Evolutionary conservation across 2,888 invertebrate species (phyloP).

Genomic region (Fragum fragum): DNA sequence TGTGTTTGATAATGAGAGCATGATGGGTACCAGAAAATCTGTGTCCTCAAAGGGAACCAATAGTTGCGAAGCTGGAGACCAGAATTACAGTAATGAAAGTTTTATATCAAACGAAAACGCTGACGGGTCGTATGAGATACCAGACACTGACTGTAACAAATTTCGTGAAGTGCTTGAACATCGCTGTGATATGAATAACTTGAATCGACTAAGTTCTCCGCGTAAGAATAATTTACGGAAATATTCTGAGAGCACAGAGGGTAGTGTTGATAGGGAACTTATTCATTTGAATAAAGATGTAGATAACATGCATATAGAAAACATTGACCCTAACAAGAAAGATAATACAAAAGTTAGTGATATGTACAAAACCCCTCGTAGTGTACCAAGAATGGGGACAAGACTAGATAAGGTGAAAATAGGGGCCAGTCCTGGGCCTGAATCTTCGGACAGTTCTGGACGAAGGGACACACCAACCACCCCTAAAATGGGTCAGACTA

Average conservation of each 20-base stretch:
- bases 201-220: slow-evolving; percentile 66
- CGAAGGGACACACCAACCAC: slow-evolving; percentile 70
- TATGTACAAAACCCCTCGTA: slow-evolving; percentile 78
- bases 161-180: slow-evolving; percentile 83
- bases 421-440: slow-evolving; percentile 69
- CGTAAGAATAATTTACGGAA: slow-evolving; percentile 71
- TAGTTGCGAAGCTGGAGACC: slow-evolving; percentile 69
- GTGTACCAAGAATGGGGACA: slow-evolving; percentile 86
- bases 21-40: slow-evolving; percentile 69
- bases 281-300: slow-evolving; percentile 89
- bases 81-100: slow-evolving; percentile 83
- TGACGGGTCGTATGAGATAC: slow-evolving; percentile 75
- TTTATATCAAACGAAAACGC: slow-evolving; percentile 77
- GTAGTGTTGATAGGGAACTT: slow-evolving; percentile 88
- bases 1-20: slow-evolving; percentile 81
- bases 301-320: slow-evolving; percentile 89
- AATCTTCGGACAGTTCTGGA: slow-evolving; percentile 70
- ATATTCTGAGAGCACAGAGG: slow-evolving; percentile 84
- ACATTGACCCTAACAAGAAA: slow-evolving; percentile 73
- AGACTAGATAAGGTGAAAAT: slow-evolving; percentile 83
- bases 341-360: slow-evolving; percentile 81
- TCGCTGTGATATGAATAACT: slow-evolving; percentile 75
- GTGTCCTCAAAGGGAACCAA: slow-evolving; percentile 55
- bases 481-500: slow-evolving; percentile 66
- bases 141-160: slow-evolving; percentile 80